Base-by-base conservation (phyloP, 2,113 vertebrate species). In the Erpornis zantholeuca region DNA sequence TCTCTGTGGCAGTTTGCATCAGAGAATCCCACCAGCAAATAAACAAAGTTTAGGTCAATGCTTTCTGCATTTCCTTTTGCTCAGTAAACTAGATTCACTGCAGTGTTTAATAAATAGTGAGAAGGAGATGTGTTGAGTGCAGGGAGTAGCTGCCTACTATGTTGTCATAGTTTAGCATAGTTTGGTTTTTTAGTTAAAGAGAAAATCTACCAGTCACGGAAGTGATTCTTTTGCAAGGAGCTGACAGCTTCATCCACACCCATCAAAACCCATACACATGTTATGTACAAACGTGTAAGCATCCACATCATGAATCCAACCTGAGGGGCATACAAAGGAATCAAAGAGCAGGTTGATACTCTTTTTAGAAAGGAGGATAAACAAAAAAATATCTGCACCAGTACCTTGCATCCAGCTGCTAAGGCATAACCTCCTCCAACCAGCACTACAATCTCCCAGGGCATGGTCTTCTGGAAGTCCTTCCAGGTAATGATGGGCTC, bases 401-500 rank as follows among this genome's bases (percentile, higher is more conserved):
- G 56, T 97, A 99, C 99, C 99, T 99, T 99, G 97, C 99, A 99
- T 65, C 99, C 99, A 47, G 99, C 99, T 52, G 99, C 99, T 92
- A 99, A 98, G 7, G 99, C 99, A 4, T 99, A 99, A 64, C 99
- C 99, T n/a, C 99, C 99, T 87, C 99, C 99, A 61, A 99, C 99
- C 91, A 99, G 97, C 86, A 99, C 99, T 60, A 99, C 99, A 10
- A 99, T 99, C 97, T 99, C 99, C 99, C 99, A 99, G 13, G 99
- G 99, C 99, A 99, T 99, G 78, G 99, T 98, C 94, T 98, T 99
- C 98, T 99, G 99, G 92, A 99, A 99, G 97, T 99, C 99, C 90
- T 99, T 99, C 99, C 99, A 99, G 1, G 98, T 99, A 94, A 99
- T 99, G 97, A 99, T 99, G 18, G 99, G 98, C 57, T 99, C 98